Percentiles rank a stretch among this genome's conserved stretches.
Conservation (phyloP, 2,797 vertebrate species). For the Onychomys arenicola region DNA sequence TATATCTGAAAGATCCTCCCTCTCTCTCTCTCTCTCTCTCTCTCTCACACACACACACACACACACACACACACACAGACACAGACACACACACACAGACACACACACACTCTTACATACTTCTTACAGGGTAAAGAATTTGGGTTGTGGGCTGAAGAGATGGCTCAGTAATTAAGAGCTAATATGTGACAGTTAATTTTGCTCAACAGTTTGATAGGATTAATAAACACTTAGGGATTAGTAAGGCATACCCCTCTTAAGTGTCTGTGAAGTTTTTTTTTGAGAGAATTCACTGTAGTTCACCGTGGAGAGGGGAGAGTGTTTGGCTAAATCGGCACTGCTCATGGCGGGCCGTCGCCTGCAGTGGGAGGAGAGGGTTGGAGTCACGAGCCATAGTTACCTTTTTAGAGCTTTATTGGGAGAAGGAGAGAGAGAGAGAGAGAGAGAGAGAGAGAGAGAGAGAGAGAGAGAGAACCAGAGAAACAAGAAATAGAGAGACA, state of each 20-base stretch:
- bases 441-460: no score
- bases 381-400: no score
- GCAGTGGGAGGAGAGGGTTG: no score
- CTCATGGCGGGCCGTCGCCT: no score
- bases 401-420: no score
- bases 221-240: background rate
- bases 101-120: background rate
- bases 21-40: background rate
- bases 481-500: no score
- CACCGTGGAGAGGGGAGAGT: background rate
- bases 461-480: no score
- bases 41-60: no score
- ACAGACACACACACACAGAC: no score
- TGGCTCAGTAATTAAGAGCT: background rate
- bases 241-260: background rate
- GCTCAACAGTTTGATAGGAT: background rate
- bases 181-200: background rate
- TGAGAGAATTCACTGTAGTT: background rate
- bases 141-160: background rate
- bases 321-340: no score
- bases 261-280: background rate
- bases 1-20: background rate
- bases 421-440: no score
- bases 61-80: no score
- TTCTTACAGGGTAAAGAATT: background rate